Evolutionary conservation across 2,113 vertebrate genomes (phyloP), one percentile per base, ranked within the genome.

Genomic region (Tachysurus vachellii): DNA sequence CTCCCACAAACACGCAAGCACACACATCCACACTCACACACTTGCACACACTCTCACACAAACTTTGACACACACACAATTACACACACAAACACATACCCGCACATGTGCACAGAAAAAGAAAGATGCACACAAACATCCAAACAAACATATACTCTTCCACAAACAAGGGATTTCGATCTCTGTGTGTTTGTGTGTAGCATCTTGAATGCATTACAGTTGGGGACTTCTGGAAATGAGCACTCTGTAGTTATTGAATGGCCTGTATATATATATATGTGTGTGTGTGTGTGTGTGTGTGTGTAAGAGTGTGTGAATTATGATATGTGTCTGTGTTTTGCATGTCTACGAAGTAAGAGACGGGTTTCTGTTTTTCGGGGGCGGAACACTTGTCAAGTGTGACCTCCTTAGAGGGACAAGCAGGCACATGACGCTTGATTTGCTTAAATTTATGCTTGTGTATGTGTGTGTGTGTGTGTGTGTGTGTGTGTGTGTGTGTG

Each of bases 341-440:
- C 79, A 80, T 91, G 88, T 36, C 70, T 84, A 86, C 87, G 85
- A 86, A 84, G 88, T 36, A 66, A 76, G 73, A 86, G 88, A 81
- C 42, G n/a, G 13, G 84, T 47, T 76, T 81, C 80, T 86, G 84
- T 12, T 73, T 85, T 88, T 88, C 68, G 80, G 82, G 59, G 85
- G 53, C 26, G 53, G 84, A 80, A 71, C 85, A 62, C 71, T 62
- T 75, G 71, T 86, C 50, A 82, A 80, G 64, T 89, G 44, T 86
- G 87, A 86, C 88, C 88, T 89, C 88, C 81, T 86, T 86, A 89
- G 85, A 89, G 81, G 85, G 75, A 84, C 56, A 84, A 31, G 28
- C 5, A 83, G 56, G 64, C 76, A 87, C 47, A 17, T 23, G 76
- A 70, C 75, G 73, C 42, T 86, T 79, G 57, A 70, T 84, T 85